Evolutionary conservation across 2,888 invertebrate genomes (phyloP).

Genomic region (Monochamus alternatus): DNA sequence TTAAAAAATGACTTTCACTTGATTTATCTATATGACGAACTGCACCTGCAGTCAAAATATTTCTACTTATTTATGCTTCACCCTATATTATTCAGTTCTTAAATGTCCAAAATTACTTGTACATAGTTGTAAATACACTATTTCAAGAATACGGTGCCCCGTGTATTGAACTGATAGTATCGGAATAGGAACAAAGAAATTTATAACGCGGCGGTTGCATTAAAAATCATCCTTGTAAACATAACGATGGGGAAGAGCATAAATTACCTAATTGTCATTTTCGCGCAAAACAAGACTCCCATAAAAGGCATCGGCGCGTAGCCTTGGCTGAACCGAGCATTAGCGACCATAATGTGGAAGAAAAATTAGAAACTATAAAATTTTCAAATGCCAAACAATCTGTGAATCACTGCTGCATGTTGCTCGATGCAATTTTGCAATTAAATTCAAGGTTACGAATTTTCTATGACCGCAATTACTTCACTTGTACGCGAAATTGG

Average conservation of each 20-base stretch:
- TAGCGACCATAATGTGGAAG: slow-evolving; percentile 51
- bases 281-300: slow-evolving; percentile 39
- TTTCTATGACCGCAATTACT: slow-evolving; percentile 62
- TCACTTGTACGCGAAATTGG: slow-evolving; percentile 48
- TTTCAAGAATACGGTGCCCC: too few species aligned
- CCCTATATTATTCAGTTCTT: too few species aligned
- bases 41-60: too few species aligned
- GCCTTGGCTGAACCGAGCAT: slow-evolving; percentile 49
- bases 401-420: slow-evolving; percentile 61
- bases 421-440: slow-evolving; percentile 63
- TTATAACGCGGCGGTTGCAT: neutral
- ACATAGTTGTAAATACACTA: too few species aligned
- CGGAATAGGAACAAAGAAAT: slow-evolving; percentile 1
- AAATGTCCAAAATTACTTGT: too few species aligned
- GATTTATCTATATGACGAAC: too few species aligned
- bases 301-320: slow-evolving; percentile 49
- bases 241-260: slow-evolving; percentile 11
- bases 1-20: too few species aligned
- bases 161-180: neutral
- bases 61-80: too few species aligned
- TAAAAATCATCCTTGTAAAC: slow-evolving; percentile 18
- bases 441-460: slow-evolving; percentile 65
- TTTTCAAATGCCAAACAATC: slow-evolving; percentile 64
- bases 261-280: slow-evolving; percentile 33
- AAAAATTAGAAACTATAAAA: slow-evolving; percentile 65